These are phyloP conservation scores for Hylomyscus alleni DNA, from an alignment of 2,797 vertebrate genomes.

Conservation along the genomic window DNA sequence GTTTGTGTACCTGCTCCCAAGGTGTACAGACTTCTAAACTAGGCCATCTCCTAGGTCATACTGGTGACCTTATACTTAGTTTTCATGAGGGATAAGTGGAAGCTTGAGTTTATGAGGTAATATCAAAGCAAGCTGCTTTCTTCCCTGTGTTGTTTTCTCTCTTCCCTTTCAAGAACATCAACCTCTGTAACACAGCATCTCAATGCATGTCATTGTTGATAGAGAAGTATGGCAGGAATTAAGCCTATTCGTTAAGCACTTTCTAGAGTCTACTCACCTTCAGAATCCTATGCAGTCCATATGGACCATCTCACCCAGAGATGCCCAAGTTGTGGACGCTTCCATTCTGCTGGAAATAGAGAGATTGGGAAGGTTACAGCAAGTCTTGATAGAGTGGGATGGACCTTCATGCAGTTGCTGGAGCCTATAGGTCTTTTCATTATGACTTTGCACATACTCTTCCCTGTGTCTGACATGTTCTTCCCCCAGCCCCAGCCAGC, in stretches of 20 bases:
- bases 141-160: background rate
- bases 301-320: background rate
- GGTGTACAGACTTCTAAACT: accelerated
- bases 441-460: background rate
- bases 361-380: background rate
- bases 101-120: accelerated
- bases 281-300: background rate
- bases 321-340: background rate
- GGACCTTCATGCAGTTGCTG: background rate
- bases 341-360: background rate
- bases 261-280: background rate
- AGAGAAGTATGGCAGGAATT: background rate
- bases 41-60: accelerated
- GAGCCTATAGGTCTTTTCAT: background rate
- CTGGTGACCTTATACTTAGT: accelerated
- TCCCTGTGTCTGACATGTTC: background rate
- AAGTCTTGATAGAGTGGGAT: background rate
- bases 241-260: background rate
- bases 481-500: background rate
- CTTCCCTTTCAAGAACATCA: background rate
- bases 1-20: accelerated
- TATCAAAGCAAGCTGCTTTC: accelerated
- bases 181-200: background rate
- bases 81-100: background rate
- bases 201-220: background rate